Conservation (phyloP, 2,113 vertebrate genomes). For the Otus sunia region DNA sequence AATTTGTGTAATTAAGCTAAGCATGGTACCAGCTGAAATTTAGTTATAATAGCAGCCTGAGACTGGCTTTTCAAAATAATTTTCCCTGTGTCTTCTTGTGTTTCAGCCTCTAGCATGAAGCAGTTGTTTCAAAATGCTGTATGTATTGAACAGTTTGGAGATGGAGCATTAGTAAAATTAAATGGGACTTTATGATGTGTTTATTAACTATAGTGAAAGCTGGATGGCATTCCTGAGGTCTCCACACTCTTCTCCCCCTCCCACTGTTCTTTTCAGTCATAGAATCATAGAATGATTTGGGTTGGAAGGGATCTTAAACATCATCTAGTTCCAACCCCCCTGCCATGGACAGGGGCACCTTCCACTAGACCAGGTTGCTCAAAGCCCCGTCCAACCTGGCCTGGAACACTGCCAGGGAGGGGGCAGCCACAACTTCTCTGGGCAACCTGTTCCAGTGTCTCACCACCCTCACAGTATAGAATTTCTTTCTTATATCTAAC, state of each 20-base stretch:
- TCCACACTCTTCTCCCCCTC: neutral
- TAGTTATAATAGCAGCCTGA: neutral
- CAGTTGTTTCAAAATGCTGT: neutral
- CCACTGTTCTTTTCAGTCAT: neutral
- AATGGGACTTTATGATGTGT: neutral
- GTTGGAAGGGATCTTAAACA: too few species aligned
- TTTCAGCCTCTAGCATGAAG: neutral
- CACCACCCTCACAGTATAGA: too few species aligned
- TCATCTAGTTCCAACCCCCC: too few species aligned
- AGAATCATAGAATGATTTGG: too few species aligned
- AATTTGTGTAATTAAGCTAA: neutral
- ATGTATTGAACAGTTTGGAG: neutral
- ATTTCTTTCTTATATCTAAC: too few species aligned
- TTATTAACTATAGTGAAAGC: neutral
- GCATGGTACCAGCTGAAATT: neutral
- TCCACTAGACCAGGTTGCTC: too few species aligned
- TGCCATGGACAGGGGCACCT: too few species aligned
- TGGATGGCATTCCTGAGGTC: neutral
- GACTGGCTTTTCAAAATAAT: neutral
- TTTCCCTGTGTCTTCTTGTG: neutral
- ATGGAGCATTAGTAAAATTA: neutral
- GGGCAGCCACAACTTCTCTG: too few species aligned
- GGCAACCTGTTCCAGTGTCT: too few species aligned
- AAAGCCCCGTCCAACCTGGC: too few species aligned
- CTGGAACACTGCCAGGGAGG: too few species aligned